Base-by-base conservation (phyloP, 2,113 vertebrate genomes). In the Ictalurus punctatus region DNA sequence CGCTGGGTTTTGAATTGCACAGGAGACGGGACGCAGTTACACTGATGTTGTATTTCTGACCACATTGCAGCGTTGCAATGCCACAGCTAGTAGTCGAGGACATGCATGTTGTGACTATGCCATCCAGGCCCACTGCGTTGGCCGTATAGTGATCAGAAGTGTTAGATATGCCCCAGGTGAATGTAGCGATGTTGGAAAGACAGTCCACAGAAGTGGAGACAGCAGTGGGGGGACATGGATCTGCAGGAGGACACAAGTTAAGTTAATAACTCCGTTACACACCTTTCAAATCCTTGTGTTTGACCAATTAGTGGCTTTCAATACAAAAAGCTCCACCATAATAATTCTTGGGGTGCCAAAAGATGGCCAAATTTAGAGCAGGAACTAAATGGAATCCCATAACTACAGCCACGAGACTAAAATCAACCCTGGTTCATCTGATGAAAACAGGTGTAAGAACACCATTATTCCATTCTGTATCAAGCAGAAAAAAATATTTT, bases 1-100 rank as follows among this genome's bases (percentile, higher is more conserved):
- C 27, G 63, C 94, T 96, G 84, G 93, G 93, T n/a, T 91, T 92
- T 34, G 95, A 96, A 86, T 88, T 30, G 40, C 96, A 96, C 6
- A 86, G 63, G 2, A 73, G 74, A 34, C 91, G 91, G 27, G 94
- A 93, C n/a, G 94, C 95, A 2, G 93, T 90, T 17, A 96, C 94
- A 0, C 90, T 95, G 79, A 96, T 92, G 0, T 93, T 91, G 92
- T 94, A 95, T 89, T 84, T 90, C 90, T 91, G 86, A 16, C 95
- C 96, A 52, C 96, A 96, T 8, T 54, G 78, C 52, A 96, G 83
- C 30, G 91, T 91, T 0, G 94, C 69, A 82, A 95, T 93, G 65
- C 93, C 92, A 16, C 96, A 96, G 83, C 92, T 92, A 0, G 88
- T 40, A 1, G n/a, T 83, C 23, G 93, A 90, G 0, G 95, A 95